These are phyloP conservation scores for Acridotheres tristis DNA, from an alignment of 2,797 vertebrate species.

Conservation along the genomic window DNA sequence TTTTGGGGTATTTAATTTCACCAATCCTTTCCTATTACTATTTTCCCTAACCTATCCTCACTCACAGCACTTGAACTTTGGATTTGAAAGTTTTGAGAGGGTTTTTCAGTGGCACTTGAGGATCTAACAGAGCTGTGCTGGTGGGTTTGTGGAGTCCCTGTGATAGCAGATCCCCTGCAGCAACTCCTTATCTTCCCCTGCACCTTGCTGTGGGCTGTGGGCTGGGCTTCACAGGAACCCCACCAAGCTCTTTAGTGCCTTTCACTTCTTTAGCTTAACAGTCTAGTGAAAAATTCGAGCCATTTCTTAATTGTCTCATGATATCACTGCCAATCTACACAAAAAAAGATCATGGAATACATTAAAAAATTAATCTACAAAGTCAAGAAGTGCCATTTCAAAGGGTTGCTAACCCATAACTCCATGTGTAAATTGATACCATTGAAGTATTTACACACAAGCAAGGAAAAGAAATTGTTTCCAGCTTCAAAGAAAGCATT, in stretches of 20 bases:
- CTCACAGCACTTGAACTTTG: background rate
- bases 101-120: background rate
- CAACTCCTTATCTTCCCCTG: background rate
- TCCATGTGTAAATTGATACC: background rate
- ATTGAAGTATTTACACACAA: background rate
- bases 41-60: background rate
- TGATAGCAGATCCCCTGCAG: background rate
- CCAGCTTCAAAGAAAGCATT: background rate
- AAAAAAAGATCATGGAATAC: background rate
- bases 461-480: background rate
- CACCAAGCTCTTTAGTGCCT: background rate
- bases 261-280: background rate
- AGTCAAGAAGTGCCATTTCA: background rate
- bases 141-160: background rate
- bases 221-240: background rate
- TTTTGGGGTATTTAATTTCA: background rate
- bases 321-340: background rate
- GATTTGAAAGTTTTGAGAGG: background rate
- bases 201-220: background rate
- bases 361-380: background rate
- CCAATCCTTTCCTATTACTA: background rate
- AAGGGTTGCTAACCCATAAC: background rate
- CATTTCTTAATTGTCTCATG: background rate
- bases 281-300: background rate
- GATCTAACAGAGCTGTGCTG: background rate